Evolutionary conservation across 2,888 invertebrate species (phyloP).

Genomic region (Phyto melanocephala): DNA sequence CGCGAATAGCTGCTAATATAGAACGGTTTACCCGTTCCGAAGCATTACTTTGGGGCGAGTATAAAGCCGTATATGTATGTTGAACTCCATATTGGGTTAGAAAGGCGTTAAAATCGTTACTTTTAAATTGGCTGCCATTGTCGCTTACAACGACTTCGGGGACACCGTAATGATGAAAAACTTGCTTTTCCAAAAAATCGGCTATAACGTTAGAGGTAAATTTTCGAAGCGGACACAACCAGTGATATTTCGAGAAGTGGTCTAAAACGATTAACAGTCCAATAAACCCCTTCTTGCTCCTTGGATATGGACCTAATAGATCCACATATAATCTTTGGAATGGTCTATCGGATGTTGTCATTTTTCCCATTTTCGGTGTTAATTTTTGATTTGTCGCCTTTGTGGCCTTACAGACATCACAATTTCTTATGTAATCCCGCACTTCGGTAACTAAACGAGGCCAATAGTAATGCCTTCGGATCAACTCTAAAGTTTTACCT

Average conservation of each 20-base stretch:
- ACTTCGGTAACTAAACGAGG: background rate
- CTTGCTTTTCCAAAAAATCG: background rate
- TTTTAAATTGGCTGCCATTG: constrained; percentile 67
- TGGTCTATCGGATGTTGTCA: background rate
- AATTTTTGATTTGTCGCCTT: background rate
- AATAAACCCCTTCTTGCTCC: background rate
- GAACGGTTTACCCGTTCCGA: constrained; percentile 71
- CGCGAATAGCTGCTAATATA: constrained; percentile 68
- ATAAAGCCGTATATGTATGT: constrained; percentile 65
- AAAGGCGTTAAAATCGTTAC: constrained; percentile 53
- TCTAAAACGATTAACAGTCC: background rate
- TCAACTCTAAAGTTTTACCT: background rate
- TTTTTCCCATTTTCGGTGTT: too few species aligned
- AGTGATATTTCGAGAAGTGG: background rate
- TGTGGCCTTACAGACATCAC: background rate
- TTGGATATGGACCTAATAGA: constrained; percentile 62
- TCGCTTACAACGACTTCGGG: constrained; percentile 65
- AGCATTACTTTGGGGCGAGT: constrained; percentile 73
- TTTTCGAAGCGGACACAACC: background rate
- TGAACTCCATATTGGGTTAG: constrained; percentile 47
- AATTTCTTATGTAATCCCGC: background rate
- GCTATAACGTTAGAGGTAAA: background rate
- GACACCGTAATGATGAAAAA: constrained; percentile 55
- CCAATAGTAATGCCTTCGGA: background rate
- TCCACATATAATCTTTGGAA: background rate